Evolutionary conservation across 2,113 vertebrate species (phyloP), one percentile per base, ranked within the genome.

Genomic region (Tachysurus fulvidraco): DNA sequence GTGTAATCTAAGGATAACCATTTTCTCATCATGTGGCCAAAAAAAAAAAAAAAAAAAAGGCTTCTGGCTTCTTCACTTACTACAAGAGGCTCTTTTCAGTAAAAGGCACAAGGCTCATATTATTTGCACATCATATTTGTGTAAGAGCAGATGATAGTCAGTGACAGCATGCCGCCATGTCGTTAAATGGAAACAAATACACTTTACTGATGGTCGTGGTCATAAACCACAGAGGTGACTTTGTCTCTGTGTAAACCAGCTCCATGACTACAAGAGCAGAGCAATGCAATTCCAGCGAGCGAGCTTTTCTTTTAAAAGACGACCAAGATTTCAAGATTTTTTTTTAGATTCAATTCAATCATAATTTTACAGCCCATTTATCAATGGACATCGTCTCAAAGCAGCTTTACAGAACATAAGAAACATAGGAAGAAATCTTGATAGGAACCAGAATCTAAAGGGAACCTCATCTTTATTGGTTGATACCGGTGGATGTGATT

Each of bases 121-220:
- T 88, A 88, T 88, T 89, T 89, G 19, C 84, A 76, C 83, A 60
- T 74, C 8, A 52, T 88, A 80, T 86, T 84, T 86, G 60, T 84
- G 67, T 81, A 83, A 84, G 57, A 74, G 14, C 30, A 52, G 55
- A 71, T 74, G 50, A 86, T 77, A 28, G 60, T 83, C 25, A 17
- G 46, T 50, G 46, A 50, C 8, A 74, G 84, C 60, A 64, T 30
- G 57, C 50, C 7, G 28, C 25, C 78, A 23, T 83, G 78, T 64
- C 89, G 85, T 82, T 86, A 85, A 85, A 85, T 55, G 65, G 25
- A 81, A 28, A 52, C 81, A 84, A 79, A 81, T 64, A 46, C 77
- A 59, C 78, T 41, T 64, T 78, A 81, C 44, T 87, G 50, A 74
- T 77, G 62, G 25, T 57, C n/a, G 71, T 52, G 50, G 55, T 86